Percentiles rank a stretch among this genome's conserved stretches.
These are phyloP conservation scores for Drosophila obscura DNA, from an alignment of 1,140 invertebrate species.

Conservation along the genomic window DNA sequence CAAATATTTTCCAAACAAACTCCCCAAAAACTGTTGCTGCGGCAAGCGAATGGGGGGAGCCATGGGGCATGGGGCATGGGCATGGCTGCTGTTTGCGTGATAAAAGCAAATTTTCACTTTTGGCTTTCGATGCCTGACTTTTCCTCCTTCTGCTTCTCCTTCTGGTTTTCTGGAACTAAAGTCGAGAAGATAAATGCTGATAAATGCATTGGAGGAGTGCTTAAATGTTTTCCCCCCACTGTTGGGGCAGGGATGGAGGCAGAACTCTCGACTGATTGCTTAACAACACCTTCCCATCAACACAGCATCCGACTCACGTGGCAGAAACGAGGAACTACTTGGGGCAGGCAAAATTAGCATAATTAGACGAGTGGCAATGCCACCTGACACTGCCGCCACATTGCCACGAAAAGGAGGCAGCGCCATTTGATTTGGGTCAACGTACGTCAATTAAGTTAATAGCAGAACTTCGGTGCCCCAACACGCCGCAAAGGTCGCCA, in stretches of 20 bases:
- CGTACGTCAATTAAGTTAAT: conserved; percentile 40
- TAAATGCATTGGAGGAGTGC: conserved; percentile 49
- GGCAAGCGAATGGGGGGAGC: background rate
- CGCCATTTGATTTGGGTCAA: conserved; percentile 57
- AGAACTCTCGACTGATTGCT: conserved; percentile 11
- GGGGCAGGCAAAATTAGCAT: conserved; percentile 19
- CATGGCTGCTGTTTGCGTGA: conserved; percentile 66
- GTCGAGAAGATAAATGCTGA: conserved; percentile 61
- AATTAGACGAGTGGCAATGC: conserved; percentile 25
- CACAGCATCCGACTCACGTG: background rate
- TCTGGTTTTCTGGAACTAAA: conserved; percentile 23
- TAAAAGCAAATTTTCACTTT: conserved; percentile 72
- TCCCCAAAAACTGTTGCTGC: conserved; percentile 62
- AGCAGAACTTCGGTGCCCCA: conserved; percentile 22
- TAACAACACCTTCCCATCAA: conserved; percentile 29
- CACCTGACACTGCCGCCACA: conserved; percentile 4
- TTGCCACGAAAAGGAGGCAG: conserved; percentile 10
- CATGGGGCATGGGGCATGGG: background rate
- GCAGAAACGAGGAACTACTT: conserved; percentile 25
- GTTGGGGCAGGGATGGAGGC: no score
- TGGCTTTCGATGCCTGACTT: conserved; percentile 38
- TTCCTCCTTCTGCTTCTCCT: conserved; percentile 1
- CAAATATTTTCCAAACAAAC: conserved; percentile 61
- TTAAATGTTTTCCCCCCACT: background rate
- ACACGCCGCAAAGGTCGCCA: conserved; percentile 15